Conservation (phyloP, 2,797 vertebrate species). For the Lepilemur ruficaudatus region DNA sequence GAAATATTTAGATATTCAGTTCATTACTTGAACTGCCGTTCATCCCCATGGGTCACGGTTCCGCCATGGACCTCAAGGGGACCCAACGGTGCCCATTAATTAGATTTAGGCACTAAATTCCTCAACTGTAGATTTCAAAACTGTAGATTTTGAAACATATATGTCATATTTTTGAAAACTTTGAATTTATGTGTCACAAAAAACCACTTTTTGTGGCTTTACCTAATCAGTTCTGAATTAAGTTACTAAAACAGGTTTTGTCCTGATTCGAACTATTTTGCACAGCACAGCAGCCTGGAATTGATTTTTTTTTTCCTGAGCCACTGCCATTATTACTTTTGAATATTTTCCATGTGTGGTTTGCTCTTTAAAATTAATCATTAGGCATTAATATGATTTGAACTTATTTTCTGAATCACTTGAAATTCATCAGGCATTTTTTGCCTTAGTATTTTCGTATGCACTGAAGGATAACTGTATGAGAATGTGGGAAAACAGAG, state of each 20-base stretch:
- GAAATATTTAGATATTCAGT: background rate
- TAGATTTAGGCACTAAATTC: background rate
- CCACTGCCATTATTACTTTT: background rate
- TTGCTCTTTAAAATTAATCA: background rate
- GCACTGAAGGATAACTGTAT: background rate
- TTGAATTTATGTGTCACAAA: background rate
- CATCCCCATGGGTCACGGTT: background rate
- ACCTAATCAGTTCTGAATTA: background rate
- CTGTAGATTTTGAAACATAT: background rate
- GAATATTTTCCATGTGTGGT: background rate
- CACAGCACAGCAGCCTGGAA: background rate
- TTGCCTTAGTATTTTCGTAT: background rate
- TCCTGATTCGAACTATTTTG: background rate
- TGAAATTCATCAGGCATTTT: background rate
- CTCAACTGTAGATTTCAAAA: background rate
- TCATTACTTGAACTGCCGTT: background rate
- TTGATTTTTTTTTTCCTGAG: background rate
- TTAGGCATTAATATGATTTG: background rate
- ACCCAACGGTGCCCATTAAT: background rate
- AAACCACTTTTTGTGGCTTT: background rate
- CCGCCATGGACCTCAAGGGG: background rate
- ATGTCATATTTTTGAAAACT: background rate
- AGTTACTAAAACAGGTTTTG: background rate
- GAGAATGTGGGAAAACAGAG: constrained; percentile 18
- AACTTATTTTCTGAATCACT: background rate